Evolutionary conservation across 2,888 invertebrate species (phyloP).

Genomic region (Dilophus febrilis): DNA sequence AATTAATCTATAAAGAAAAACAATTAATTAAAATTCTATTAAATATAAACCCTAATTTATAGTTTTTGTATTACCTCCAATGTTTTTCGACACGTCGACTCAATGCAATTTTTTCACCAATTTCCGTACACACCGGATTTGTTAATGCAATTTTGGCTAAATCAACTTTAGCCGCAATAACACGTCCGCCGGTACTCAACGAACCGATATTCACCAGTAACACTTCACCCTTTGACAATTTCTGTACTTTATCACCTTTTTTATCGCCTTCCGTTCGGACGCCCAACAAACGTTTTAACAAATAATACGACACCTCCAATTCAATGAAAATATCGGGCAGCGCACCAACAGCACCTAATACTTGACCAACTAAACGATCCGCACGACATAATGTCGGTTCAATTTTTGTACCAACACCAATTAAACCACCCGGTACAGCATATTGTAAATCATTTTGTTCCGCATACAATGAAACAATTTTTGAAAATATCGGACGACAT

Average conservation of each 20-base stretch:
- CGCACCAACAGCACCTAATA: slow-evolving; percentile 90
- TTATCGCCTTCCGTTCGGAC: slow-evolving; percentile 98
- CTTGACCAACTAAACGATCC: slow-evolving; percentile 95
- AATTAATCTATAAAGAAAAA: slow-evolving; percentile 56
- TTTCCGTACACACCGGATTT: slow-evolving; percentile 96
- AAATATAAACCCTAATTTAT: not conserved
- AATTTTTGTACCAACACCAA: slow-evolving; percentile 97
- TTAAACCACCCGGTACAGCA: slow-evolving; percentile 98
- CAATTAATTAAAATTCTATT: not conserved
- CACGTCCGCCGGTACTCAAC: slow-evolving; percentile 91
- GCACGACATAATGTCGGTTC: slow-evolving; percentile 98
- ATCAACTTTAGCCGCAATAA: slow-evolving; percentile 87
- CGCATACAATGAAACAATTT: slow-evolving; percentile 91
- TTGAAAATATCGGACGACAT: slow-evolving; percentile 91
- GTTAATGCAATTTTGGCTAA: slow-evolving; percentile 93
- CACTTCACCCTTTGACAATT: slow-evolving; percentile 77
- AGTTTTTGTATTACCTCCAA: slow-evolving; percentile 60
- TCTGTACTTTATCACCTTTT: slow-evolving; percentile 95
- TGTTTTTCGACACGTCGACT: slow-evolving; percentile 98
- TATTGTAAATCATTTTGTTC: slow-evolving; percentile 98
- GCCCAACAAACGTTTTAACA: slow-evolving; percentile 86
- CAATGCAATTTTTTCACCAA: slow-evolving; percentile 97
- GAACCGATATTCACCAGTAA: slow-evolving; percentile 98
- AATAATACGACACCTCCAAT: slow-evolving; percentile 93
- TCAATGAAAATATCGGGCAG: slow-evolving; percentile 95